Base-by-base conservation (phyloP, 2,888 invertebrate genomes). In the Phyllotreta striolata region DNA sequence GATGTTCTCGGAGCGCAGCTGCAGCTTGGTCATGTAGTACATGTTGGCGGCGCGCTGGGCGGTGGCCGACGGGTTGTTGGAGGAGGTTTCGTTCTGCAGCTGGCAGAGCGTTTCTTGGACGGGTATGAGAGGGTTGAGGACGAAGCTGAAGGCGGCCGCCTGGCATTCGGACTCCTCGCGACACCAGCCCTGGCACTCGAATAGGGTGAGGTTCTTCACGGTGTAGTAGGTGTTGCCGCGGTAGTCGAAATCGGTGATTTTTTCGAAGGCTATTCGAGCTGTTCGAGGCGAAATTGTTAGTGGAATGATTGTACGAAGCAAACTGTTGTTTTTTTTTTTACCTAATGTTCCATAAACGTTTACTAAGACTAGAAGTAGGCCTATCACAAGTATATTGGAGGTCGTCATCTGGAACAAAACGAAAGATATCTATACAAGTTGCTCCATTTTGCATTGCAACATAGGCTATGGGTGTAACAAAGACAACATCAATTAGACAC, bases 181-280 rank as follows among this genome's bases (percentile, higher is more conserved):
- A 80, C 96, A 96, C 95, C 95, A 96, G 38, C 95, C 95, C 80
- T 96, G 95, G 81, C 96, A 96, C 82, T 96, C 95, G 84, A 94
- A 95, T 51, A 96, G 85, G 10, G 95, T 93, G 46, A 96, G 85
- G 82, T 96, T 96, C 79, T 94, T 90, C 58, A 95, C 94, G 58
- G 92, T 95, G 84, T 95, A 95, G 81, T 96, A 96, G 43, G 94
- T 93, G 62, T 90, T 93, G 57, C 96, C 96, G 60, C 92, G 85
- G 81, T 94, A 96, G 82, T 96, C 96, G 76, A 89, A 89, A 81
- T 96, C 95, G 69, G 96, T 96, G 69, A 96, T 85, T 82, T 96
- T 96, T 83, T 96, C 96, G 78, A 96, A 96, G 9, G 95, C 95
- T 78, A 91, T 91, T 76, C 93, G 89, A 74, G 90, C 94, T 89